Percentiles rank a stretch among this genome's conserved stretches.
These are phyloP conservation scores for Bryconaethiops microstoma DNA, from an alignment of 2,797 vertebrate genomes.

Conservation along the genomic window DNA sequence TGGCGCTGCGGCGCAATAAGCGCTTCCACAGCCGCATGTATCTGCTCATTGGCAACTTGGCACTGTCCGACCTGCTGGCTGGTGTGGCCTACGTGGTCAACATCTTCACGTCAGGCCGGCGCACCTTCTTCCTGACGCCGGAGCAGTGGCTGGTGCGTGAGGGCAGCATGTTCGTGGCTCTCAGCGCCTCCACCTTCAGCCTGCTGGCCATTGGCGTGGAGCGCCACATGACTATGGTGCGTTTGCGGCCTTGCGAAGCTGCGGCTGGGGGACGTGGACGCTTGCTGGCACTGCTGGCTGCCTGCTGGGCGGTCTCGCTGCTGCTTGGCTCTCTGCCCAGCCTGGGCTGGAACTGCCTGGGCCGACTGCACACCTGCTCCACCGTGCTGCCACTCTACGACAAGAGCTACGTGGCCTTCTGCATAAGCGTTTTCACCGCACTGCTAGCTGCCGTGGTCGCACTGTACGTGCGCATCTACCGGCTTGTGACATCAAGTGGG, in stretches of 20 bases:
- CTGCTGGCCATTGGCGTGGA: conserved; percentile 82
- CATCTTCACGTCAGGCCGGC: conserved; percentile 77
- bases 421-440: conserved; percentile 77
- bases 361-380: conserved; percentile 69
- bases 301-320: conserved; percentile 80
- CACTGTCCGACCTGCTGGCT: conserved; percentile 80
- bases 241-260: conserved; percentile 76
- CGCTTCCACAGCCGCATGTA: conserved; percentile 84
- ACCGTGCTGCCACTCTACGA: conserved; percentile 80
- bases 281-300: conserved; percentile 73
- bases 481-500: conserved; percentile 79
- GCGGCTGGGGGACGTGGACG: conserved; percentile 69
- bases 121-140: conserved; percentile 75
- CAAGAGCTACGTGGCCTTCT: conserved; percentile 81
- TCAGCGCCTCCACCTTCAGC: conserved; percentile 82
- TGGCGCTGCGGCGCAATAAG: conserved; percentile 80
- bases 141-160: conserved; percentile 79
- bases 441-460: conserved; percentile 78
- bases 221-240: conserved; percentile 83
- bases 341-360: conserved; percentile 81
- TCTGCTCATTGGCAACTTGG: conserved; percentile 81
- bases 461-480: conserved; percentile 82
- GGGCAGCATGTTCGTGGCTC: conserved; percentile 82
- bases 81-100: conserved; percentile 82
- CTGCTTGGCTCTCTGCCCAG: conserved; percentile 77